Evolutionary conservation across 2,797 vertebrate species (phyloP).

Genomic region (Capromys pilorides): DNA sequence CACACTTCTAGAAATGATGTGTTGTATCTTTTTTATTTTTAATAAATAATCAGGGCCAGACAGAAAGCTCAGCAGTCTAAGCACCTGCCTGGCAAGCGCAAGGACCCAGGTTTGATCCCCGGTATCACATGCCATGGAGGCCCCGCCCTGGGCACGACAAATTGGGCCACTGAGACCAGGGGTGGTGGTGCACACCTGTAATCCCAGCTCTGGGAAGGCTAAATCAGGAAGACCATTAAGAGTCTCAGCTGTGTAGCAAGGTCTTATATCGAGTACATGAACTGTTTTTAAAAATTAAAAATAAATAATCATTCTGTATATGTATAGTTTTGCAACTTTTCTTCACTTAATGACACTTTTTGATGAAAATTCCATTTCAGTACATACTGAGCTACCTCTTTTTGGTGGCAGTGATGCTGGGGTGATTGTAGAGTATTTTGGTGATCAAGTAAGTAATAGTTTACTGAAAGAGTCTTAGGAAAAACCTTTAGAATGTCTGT

Average conservation of each 20-base stretch:
- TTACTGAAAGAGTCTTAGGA: not conserved
- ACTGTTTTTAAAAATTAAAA: too few species aligned
- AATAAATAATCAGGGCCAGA: not conserved
- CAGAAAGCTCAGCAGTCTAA: too few species aligned
- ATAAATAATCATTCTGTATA: not conserved
- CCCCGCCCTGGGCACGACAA: too few species aligned
- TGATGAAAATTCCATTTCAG: not conserved
- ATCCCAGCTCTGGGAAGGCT: too few species aligned
- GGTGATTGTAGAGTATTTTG: not conserved
- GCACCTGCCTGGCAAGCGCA: too few species aligned
- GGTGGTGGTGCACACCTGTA: too few species aligned
- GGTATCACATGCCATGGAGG: too few species aligned
- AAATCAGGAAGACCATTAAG: too few species aligned
- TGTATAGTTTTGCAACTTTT: not conserved
- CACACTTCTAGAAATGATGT: not conserved
- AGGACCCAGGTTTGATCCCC: too few species aligned
- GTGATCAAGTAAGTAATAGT: constrained; percentile 1
- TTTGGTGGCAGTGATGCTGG: not conserved
- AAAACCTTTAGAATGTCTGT: not conserved
- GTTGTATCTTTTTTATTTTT: not conserved
- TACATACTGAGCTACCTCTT: not conserved
- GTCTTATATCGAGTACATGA: too few species aligned
- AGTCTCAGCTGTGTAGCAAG: too few species aligned
- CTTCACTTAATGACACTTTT: constrained; percentile 13
- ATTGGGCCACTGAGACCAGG: too few species aligned